Base-by-base conservation (phyloP, 2,888 invertebrate genomes). In the Coenonympha glycerion region DNA sequence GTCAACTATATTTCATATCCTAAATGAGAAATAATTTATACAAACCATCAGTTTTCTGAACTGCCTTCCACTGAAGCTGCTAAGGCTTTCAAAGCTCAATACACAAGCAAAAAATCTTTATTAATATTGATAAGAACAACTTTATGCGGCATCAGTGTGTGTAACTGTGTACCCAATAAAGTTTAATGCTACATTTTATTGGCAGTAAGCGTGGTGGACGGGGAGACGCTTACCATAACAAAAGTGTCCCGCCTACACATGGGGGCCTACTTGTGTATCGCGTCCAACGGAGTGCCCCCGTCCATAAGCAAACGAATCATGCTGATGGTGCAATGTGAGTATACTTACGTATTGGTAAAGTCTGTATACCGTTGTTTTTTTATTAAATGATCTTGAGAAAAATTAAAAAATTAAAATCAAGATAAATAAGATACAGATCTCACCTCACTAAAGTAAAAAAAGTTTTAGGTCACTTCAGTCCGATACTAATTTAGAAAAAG, bases 241-340 rank as follows among this genome's bases (percentile, higher is more conserved):
- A 95, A 95, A 89, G 95, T 96, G 61, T 96, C 95, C 65, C 90
- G 96, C 39, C 90, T 96, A 56, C 96, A 96, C 77, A 96, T 96
- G 96, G 96, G 95, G 18, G 94, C 95, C 24, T 97, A 96, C 82
- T 88, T 96, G 56, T 96, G 96, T 83, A 96, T 96, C 60, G 97
- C 97, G 9, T 95, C 95, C 51, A 97, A 97, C 75, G 95, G 95
- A 50, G 95, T 97, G 22, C 95, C 95, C 21, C 96, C 96, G 6
- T 95, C 95, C 41, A 95, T 95, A 68, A 95, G 95, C 83, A 93
- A 95, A 77, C 89, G 94, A 65, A 93, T 95, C 59, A 91, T 92
- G 80, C 89, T 95, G 48, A 91, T 93, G 81, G 95, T 95, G 49
- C 93, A 94, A 82, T 94, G 94, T 94, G 83, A 93, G 93, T 92